phyloP scores from a whole-genome alignment of 2,797 vertebrate genomes.

The Sebastes elongatus region DNA sequence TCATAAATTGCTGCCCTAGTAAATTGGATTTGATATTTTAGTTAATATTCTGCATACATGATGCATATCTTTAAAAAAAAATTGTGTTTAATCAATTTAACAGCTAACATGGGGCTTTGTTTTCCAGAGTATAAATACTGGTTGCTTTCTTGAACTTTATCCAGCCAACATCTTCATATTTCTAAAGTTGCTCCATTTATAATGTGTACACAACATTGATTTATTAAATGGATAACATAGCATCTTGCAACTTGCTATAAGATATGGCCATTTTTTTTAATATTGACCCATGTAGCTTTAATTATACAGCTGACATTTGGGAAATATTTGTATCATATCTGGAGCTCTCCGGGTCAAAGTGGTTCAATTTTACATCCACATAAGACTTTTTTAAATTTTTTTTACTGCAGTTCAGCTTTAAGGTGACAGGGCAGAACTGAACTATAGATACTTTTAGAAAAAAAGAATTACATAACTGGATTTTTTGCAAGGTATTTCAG shows the following conservation, averaged over 20 bases:
- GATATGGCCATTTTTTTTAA: neutral
- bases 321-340: neutral
- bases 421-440: slow-evolving; percentile 34
- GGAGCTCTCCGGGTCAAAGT: neutral
- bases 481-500: slow-evolving; percentile 67
- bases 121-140: neutral
- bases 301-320: neutral
- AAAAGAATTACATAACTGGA: slow-evolving; percentile 57
- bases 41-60: neutral
- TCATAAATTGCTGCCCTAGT: neutral
- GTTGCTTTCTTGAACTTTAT: neutral
- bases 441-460: slow-evolving; percentile 33
- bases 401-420: slow-evolving; percentile 35
- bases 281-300: neutral
- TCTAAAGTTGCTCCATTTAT: neutral
- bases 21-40: neutral
- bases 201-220: neutral
- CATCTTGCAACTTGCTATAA: neutral
- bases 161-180: neutral
- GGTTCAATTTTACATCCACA: neutral
- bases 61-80: neutral
- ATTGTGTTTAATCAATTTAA: neutral
- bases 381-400: neutral
- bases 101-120: neutral
- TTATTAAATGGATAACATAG: neutral